These are phyloP conservation scores for Drosophila acutilabella DNA, from an alignment of 2,888 invertebrate genomes.

Conservation along the genomic window DNA sequence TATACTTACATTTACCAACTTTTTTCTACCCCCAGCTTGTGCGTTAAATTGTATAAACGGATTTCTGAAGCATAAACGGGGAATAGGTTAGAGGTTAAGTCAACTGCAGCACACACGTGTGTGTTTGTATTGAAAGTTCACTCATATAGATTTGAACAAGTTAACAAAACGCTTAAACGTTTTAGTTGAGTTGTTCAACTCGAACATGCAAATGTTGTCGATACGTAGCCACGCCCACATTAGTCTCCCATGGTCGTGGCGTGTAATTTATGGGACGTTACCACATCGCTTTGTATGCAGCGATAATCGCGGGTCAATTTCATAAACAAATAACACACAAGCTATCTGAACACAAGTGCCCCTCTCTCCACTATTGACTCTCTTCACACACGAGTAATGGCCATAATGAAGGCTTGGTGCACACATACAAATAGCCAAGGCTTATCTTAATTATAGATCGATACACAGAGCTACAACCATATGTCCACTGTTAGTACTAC, in stretches of 20 bases:
- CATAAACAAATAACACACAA: constrained; percentile 75
- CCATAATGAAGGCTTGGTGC: constrained; percentile 60
- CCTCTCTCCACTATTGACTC: constrained; percentile 3
- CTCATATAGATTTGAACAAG: constrained; percentile 58
- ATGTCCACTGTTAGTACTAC: constrained; percentile 10
- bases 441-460: constrained; percentile 82
- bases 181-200: constrained; percentile 52
- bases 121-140: constrained; percentile 13
- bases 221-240: constrained; percentile 32
- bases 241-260: constrained; percentile 23
- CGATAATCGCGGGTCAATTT: constrained; percentile 79
- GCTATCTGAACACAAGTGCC: constrained; percentile 62
- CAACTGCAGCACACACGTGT: constrained; percentile 20
- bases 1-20: constrained; percentile 63
- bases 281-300: constrained; percentile 58
- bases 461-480: constrained; percentile 51
- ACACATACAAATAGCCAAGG: constrained; percentile 32
- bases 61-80: constrained; percentile 53
- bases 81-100: constrained; percentile 10
- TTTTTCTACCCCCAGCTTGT: constrained; percentile 45
- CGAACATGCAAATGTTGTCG: constrained; percentile 32
- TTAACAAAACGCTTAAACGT: constrained; percentile 69
- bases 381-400: constrained; percentile 23
- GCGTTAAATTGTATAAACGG: constrained; percentile 70
- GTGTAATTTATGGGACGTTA: constrained; percentile 66